Percentiles rank a stretch among this genome's conserved stretches.
Conservation (phyloP, 2,888 invertebrate genomes). For the Nudaria mundana region DNA sequence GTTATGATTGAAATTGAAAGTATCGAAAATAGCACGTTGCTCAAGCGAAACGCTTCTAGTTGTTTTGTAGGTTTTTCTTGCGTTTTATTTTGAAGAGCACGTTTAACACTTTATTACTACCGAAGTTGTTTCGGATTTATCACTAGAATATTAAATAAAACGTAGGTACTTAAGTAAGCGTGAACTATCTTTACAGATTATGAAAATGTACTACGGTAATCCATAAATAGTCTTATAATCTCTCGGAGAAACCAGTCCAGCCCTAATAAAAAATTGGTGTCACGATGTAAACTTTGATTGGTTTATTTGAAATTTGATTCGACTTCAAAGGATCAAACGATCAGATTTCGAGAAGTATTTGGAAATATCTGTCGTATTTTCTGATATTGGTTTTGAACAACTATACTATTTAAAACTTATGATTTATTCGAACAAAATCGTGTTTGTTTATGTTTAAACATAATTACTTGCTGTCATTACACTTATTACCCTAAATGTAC, state of each 20-base stretch:
- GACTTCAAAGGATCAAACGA: constrained; percentile 43
- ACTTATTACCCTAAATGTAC: background rate
- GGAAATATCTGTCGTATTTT: background rate
- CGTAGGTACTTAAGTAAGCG: too few species aligned
- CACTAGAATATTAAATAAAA: too few species aligned
- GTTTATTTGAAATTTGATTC: constrained; percentile 55
- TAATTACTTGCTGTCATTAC: background rate
- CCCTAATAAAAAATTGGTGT: background rate
- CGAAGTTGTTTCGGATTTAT: too few species aligned
- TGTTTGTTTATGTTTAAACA: background rate
- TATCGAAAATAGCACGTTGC: constrained; percentile 15
- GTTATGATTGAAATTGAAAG: constrained; percentile 21
- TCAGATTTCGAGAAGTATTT: constrained; percentile 18
- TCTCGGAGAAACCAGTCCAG: too few species aligned
- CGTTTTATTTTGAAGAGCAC: too few species aligned
- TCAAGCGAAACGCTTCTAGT: constrained; percentile 16
- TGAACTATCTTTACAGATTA: too few species aligned
- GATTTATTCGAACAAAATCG: background rate
- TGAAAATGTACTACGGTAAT: too few species aligned
- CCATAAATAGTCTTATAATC: too few species aligned
- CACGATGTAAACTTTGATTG: constrained; percentile 56
- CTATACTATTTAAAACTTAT: background rate
- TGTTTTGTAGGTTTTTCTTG: too few species aligned
- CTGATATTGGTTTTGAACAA: background rate
- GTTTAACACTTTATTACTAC: too few species aligned